phyloP scores from a whole-genome alignment of 37 sponge, comb jelly and placozoan genomes.

The Axinella damicornis region DNA sequence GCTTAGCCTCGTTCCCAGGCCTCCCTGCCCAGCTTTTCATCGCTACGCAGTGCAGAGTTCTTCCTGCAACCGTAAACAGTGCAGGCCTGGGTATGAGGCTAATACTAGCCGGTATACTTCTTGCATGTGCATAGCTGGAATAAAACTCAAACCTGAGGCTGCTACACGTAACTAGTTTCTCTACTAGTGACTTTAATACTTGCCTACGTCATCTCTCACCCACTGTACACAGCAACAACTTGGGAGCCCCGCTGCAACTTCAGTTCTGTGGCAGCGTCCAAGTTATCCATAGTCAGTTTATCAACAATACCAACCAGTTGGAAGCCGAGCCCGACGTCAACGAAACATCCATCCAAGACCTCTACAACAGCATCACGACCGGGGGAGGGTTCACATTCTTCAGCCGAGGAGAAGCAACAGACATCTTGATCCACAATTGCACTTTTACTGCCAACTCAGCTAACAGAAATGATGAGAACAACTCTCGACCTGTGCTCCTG shows the following conservation, averaged over 20 bases:
- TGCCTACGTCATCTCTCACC: too few species aligned
- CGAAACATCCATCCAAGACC: constrained; percentile 32
- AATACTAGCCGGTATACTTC: too few species aligned
- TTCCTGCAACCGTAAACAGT: too few species aligned
- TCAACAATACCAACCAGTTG: constrained; percentile 43
- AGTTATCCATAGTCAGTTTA: constrained; percentile 47
- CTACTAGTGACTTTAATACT: too few species aligned
- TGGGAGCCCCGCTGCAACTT: constrained; percentile 57
- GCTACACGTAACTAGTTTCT: too few species aligned
- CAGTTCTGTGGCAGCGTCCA: constrained; percentile 30
- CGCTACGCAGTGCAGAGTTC: too few species aligned
- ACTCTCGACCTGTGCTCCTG: constrained; percentile 64
- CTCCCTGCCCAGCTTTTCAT: too few species aligned
- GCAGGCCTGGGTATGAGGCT: too few species aligned
- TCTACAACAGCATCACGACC: constrained; percentile 33
- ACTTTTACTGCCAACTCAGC: constrained; percentile 51
- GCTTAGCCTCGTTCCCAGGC: too few species aligned
- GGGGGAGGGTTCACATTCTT: constrained; percentile 72
- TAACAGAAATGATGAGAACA: constrained; percentile 35
- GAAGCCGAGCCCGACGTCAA: neutral
- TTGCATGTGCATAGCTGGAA: too few species aligned
- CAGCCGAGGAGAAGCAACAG: neutral
- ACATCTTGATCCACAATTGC: constrained; percentile 54
- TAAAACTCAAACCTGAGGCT: too few species aligned
- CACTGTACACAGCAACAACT: constrained; percentile 35